Evolutionary conservation across 2,888 invertebrate species (phyloP), one percentile per base, ranked within the genome.

Genomic region (Orthosia gracilis): DNA sequence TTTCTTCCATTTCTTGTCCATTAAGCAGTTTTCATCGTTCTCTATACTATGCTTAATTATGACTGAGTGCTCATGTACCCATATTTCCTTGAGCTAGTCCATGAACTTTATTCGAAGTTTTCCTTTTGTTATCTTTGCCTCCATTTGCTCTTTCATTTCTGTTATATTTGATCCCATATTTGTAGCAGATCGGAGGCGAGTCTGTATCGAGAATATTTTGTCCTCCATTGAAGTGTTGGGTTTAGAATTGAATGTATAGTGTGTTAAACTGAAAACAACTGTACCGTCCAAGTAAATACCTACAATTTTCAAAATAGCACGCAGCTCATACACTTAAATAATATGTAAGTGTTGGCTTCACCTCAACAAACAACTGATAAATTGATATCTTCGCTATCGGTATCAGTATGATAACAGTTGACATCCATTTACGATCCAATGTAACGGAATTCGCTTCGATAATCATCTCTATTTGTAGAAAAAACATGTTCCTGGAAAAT

Each of bases 351-450:
- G 81, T 80, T 84, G 79, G 76, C 75, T 86, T 80, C 83, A 78
- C 83, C 87, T 85, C 80, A 84, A 87, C 87, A 90, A 90, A 90
- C 90, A 90, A 90, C 82, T 88, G 90, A 90, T 90, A 90, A 90
- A 76, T 74, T 84, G 85, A 89, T 90, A 89, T 76, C 80, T 69
- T 62, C 67, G 72, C 73, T 89, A 88, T 89, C 87, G 78, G 59
- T 87, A 87, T 85, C 86, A 80, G 63, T 54, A 40, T 78, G 89
- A 88, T 89, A 88, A 77, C 83, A 78, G 78, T 80, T 84, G 88
- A 86, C 88, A 89, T 83, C 84, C 83, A 85, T 88, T 85, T 85
- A 80, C 84, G 81, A 76, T 83, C 69, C 76, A 72, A 85, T 84
- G 82, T 84, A 85, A 82, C 80, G 81, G 82, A 74, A 80, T 84